Conservation (phyloP, 2,113 vertebrate species). For the Lepisosteus oculatus region DNA sequence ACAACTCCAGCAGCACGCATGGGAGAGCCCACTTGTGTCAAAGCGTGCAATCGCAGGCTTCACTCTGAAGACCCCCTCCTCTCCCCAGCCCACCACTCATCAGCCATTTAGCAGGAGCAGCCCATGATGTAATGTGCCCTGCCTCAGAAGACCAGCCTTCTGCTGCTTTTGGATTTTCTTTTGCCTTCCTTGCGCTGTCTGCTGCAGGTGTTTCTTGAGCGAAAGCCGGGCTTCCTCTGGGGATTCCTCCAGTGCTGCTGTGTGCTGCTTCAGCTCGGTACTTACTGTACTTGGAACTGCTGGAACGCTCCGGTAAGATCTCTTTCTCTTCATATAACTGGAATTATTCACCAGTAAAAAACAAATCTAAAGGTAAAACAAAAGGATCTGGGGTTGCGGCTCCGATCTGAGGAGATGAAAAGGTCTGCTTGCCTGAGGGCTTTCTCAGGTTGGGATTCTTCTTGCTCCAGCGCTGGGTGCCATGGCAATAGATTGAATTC, state of each 20-base stretch:
- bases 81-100: conserved; percentile 9
- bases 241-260: conserved; percentile 60
- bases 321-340: conserved; percentile 46
- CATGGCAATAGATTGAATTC: conserved; percentile 53
- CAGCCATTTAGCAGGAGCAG: conserved; percentile 35
- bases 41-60: conserved; percentile 20
- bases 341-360: conserved; percentile 45
- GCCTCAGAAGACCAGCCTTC: conserved; percentile 62
- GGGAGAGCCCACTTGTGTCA: conserved; percentile 5
- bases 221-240: conserved; percentile 57
- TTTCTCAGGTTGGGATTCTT: conserved; percentile 26
- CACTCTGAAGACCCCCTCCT: conserved; percentile 17
- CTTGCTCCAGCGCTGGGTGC: conserved; percentile 49
- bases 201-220: conserved; percentile 47
- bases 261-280: conserved; percentile 39
- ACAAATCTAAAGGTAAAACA: conserved; percentile 6
- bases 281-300: conserved; percentile 35
- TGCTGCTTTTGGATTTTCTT: conserved; percentile 23
- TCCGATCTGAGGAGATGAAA: conserved; percentile 43
- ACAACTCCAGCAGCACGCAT: background rate
- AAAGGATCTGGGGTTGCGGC: conserved; percentile 28
- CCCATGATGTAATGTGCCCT: conserved; percentile 72
- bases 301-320: conserved; percentile 32
- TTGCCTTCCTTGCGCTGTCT: conserved; percentile 22
- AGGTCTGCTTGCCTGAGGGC: conserved; percentile 36